Evolutionary conservation across 64 coral and sea anemone genomes (phyloP).

Genomic region (Pachyseris speciosa): DNA sequence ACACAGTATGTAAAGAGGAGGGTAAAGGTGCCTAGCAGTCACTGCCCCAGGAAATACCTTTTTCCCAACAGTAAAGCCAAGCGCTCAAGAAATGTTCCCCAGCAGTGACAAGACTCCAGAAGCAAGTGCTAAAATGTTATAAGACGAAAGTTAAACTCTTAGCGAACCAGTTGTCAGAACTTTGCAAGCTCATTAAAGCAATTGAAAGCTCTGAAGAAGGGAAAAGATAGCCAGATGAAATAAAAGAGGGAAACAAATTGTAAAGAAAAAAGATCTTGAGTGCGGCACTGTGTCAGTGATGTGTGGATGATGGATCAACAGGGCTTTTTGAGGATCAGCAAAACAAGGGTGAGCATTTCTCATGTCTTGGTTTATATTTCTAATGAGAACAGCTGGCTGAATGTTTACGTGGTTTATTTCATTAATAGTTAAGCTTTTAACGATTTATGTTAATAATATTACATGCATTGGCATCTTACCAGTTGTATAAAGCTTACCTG

Average conservation of each 20-base stretch:
- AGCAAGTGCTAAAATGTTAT: background rate
- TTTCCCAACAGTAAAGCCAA: background rate
- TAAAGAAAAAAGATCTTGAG: background rate
- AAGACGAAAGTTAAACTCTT: background rate
- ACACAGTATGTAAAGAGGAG: too few species aligned
- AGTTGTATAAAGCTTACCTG: too few species aligned
- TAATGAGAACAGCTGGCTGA: too few species aligned
- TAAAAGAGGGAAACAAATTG: conserved; percentile 6
- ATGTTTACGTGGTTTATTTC: too few species aligned
- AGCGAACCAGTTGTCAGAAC: background rate
- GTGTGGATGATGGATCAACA: background rate
- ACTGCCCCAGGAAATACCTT: conserved; percentile 19
- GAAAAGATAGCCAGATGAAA: background rate
- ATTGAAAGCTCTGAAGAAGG: conserved; percentile 12
- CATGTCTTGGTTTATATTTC: too few species aligned
- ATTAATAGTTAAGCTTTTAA: too few species aligned
- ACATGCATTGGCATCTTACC: too few species aligned
- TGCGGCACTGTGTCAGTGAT: background rate
- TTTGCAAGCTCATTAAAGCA: too few species aligned
- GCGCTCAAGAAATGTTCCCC: background rate
- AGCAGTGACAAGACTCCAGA: background rate
- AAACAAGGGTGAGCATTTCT: conserved; percentile 14
- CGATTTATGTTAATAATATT: too few species aligned
- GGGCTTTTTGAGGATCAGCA: too few species aligned
- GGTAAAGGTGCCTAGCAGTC: background rate